A percentile compares a stretch with the other conserved stretches of the same genome.
Evolutionary conservation across 1,140 invertebrate genomes (phyloP).

Genomic region (Gryllus bimaculatus): DNA sequence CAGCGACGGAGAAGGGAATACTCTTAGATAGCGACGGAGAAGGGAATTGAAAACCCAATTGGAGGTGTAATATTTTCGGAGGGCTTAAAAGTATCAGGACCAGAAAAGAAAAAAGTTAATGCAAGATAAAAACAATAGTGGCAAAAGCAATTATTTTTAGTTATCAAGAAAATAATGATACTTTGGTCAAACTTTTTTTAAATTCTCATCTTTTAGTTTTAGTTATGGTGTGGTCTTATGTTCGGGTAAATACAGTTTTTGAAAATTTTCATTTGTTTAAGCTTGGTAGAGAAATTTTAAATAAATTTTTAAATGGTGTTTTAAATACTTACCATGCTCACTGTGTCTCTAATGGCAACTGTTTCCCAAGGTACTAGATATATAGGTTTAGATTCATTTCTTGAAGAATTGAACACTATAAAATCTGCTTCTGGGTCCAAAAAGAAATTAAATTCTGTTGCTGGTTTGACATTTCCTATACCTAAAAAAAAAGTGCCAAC

Average conservation of each 20-base stretch:
- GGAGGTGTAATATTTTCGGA: too few relatives aligned
- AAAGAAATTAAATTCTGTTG: conserved; percentile 57
- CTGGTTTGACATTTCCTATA: conserved; percentile 40
- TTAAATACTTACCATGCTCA: conserved; percentile 30
- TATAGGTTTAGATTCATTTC: conserved; percentile 20
- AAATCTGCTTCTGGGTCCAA: conserved; percentile 52
- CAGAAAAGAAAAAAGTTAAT: too few relatives aligned
- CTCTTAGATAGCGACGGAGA: too few relatives aligned
- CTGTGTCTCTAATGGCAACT: conserved; percentile 18
- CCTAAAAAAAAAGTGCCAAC: conserved; percentile 9
- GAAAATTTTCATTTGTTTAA: not conserved
- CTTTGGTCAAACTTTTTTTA: too few relatives aligned
- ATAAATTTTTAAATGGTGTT: not conserved
- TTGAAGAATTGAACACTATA: conserved; percentile 40
- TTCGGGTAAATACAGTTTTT: not conserved
- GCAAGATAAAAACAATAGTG: too few relatives aligned
- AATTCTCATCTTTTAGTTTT: not conserved
- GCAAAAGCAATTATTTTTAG: too few relatives aligned
- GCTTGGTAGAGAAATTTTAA: not conserved
- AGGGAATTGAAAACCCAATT: too few relatives aligned
- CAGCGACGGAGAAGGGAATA: too few relatives aligned
- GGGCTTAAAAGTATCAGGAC: too few relatives aligned
- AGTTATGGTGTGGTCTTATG: not conserved
- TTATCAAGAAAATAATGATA: too few relatives aligned
- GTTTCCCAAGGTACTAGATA: conserved; percentile 41